These are phyloP conservation scores for Papilio glaucus DNA, from an alignment of 1,140 invertebrate species.

Conservation along the genomic window DNA sequence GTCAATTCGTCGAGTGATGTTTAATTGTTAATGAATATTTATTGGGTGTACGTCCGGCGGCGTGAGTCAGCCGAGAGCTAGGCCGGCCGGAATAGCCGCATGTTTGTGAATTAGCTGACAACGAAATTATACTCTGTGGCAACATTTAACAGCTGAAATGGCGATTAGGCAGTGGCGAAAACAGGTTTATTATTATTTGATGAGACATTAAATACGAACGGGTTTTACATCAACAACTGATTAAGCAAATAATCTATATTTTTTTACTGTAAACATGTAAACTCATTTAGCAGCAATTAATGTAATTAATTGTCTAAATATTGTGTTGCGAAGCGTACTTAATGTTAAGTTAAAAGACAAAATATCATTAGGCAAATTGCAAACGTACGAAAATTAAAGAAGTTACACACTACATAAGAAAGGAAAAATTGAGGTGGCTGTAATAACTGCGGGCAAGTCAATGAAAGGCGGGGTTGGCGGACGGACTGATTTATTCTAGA, in stretches of 20 bases:
- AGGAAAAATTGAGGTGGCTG: too few species aligned
- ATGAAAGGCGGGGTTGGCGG: too few species aligned
- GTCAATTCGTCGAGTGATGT: constrained; percentile 27
- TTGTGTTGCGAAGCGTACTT: too few species aligned
- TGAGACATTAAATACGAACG: neutral
- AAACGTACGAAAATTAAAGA: too few species aligned
- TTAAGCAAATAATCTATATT: neutral
- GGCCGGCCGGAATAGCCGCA: constrained; percentile 3
- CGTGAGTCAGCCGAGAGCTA: constrained; percentile 46
- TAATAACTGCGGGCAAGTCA: too few species aligned
- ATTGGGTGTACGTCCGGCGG: constrained; percentile 54
- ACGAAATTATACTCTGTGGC: neutral
- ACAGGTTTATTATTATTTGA: constrained; percentile 11
- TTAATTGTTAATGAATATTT: constrained; percentile 57
- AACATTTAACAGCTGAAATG: neutral
- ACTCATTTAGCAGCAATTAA: too few species aligned
- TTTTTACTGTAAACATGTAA: too few species aligned
- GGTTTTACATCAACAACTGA: neutral
- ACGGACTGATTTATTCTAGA: too few species aligned
- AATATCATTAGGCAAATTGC: too few species aligned
- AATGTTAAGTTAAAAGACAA: too few species aligned
- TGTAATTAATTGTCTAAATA: too few species aligned
- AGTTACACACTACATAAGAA: too few species aligned
- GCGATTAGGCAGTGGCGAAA: neutral
- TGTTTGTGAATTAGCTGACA: constrained; percentile 31